phyloP scores from a whole-genome alignment of 2,888 invertebrate genomes.

The Stenodera caucasica region DNA sequence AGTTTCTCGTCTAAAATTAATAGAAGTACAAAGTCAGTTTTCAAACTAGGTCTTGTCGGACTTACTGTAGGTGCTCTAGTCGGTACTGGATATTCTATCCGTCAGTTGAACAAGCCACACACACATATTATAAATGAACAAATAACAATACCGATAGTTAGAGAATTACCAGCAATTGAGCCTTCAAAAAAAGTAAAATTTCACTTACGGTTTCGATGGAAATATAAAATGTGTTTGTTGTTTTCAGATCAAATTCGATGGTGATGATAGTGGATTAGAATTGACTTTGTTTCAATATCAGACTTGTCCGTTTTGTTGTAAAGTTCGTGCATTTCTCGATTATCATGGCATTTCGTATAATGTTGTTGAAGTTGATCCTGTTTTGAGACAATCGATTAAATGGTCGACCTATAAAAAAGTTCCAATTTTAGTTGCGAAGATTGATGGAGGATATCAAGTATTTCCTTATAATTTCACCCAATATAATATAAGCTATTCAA shows the following conservation, averaged over 20 bases:
- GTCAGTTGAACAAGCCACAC: constrained; percentile 53
- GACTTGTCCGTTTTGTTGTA: constrained; percentile 98
- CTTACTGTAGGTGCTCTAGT: constrained; percentile 54
- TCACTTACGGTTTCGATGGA: neutral
- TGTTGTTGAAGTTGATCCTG: constrained; percentile 96
- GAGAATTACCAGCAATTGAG: constrained; percentile 52
- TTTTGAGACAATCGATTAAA: constrained; percentile 84
- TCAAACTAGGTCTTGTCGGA: constrained; percentile 52
- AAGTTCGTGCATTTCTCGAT: constrained; percentile 88
- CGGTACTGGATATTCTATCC: constrained; percentile 58
- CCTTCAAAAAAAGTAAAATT: constrained; percentile 57
- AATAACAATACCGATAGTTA: constrained; percentile 46
- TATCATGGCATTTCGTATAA: constrained; percentile 93
- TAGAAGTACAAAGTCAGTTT: constrained; percentile 30
- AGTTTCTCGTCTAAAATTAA: constrained; percentile 7
- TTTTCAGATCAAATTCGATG: constrained; percentile 65
- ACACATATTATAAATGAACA: constrained; percentile 56
- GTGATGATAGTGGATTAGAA: constrained; percentile 70
- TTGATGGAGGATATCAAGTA: constrained; percentile 72
- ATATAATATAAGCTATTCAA: neutral
- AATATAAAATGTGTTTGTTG: constrained; percentile 9
- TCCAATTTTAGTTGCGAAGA: constrained; percentile 81
- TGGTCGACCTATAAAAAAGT: constrained; percentile 97
- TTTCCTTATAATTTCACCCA: no score
- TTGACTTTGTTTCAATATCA: constrained; percentile 94